phyloP scores from a whole-genome alignment of 2,113 vertebrate species.

The Gymnorhina tibicen region DNA sequence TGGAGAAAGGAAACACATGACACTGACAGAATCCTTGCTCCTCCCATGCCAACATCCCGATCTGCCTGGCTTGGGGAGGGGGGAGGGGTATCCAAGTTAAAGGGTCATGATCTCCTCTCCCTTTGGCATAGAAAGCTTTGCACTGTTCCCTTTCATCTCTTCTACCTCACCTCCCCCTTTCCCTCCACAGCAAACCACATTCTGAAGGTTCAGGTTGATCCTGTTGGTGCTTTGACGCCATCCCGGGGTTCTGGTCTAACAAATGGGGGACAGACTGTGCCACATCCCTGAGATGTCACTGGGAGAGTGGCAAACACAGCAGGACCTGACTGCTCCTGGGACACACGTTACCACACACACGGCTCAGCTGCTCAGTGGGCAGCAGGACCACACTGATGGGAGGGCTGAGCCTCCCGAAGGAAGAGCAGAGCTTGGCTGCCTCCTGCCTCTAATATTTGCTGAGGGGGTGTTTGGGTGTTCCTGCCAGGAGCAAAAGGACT shows the following conservation, averaged over 20 bases:
- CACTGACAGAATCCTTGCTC: slow-evolving; percentile 52
- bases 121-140: neutral
- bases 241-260: neutral
- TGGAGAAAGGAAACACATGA: slow-evolving; percentile 68
- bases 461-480: neutral
- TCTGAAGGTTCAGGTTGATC: neutral
- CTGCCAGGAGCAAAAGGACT: slow-evolving; percentile 41
- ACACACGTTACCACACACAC: neutral
- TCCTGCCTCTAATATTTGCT: neutral
- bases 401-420: neutral
- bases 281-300: neutral
- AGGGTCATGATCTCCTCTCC: neutral
- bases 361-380: slow-evolving; percentile 3
- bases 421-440: slow-evolving; percentile 2
- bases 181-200: neutral
- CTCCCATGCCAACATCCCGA: slow-evolving; percentile 36
- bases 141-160: neutral
- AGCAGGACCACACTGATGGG: neutral
- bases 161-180: slow-evolving; percentile 33
- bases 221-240: neutral
- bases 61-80: neutral
- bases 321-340: neutral
- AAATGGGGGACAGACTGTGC: neutral
- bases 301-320: neutral
- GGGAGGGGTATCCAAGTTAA: neutral